A percentile compares a stretch with the other conserved stretches of the same genome.
Conservation (phyloP, 2,888 invertebrate genomes). For the Eumacrocentrus americanus region DNA sequence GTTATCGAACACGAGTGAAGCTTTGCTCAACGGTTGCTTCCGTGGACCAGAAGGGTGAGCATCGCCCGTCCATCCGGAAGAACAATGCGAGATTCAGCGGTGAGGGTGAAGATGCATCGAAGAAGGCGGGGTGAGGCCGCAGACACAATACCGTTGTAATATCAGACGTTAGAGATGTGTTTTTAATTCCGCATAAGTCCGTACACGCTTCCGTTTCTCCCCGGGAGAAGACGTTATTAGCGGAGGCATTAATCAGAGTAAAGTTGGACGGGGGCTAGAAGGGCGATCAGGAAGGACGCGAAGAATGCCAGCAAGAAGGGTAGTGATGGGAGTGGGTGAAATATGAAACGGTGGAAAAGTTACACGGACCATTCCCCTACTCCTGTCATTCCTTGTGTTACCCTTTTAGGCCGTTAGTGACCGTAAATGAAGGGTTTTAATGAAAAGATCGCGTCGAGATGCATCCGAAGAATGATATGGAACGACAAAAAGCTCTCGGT, state of each 20-base stretch:
- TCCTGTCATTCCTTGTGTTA: conserved; percentile 19
- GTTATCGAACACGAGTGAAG: background rate
- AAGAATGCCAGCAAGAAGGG: conserved; percentile 30
- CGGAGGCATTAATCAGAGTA: conserved; percentile 59
- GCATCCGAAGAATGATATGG: no score
- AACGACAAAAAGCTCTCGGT: no score
- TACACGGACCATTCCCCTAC: conserved; percentile 22
- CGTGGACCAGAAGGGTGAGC: background rate
- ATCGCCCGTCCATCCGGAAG: background rate
- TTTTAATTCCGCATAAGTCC: conserved; percentile 60
- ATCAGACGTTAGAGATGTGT: conserved; percentile 36
- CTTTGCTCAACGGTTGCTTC: background rate
- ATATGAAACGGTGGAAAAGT: conserved; percentile 48
- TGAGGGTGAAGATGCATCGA: background rate
- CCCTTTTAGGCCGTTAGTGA: no score
- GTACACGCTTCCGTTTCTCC: conserved; percentile 40
- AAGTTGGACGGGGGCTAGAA: conserved; percentile 31
- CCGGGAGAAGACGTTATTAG: conserved; percentile 60
- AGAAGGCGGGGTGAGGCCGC: background rate
- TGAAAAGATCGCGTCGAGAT: no score
- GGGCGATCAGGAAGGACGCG: conserved; percentile 38
- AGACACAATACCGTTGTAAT: background rate
- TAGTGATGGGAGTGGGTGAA: conserved; percentile 33
- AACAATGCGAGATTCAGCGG: conserved; percentile 11
- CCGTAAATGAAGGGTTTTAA: no score